Base-by-base conservation (phyloP, 1,140 invertebrate species). In the Aricia agestis region DNA sequence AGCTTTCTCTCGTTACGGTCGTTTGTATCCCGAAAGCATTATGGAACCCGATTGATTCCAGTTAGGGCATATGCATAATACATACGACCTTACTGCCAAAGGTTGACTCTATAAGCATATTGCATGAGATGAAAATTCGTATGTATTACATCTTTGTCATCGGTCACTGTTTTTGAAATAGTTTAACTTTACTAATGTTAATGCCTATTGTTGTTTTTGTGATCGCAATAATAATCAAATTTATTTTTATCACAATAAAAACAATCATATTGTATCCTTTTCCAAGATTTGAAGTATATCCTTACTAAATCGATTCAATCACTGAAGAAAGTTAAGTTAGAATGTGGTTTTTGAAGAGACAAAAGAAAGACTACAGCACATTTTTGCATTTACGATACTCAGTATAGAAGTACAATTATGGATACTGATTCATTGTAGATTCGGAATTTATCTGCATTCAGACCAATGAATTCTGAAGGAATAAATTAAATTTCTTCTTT, bases 1-100 rank as follows among this genome's bases (percentile, higher is more conserved):
- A 63, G 18, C 59, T 63, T 19, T 63, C 59, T 18, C 59, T 63
- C 59, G 59, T 63, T 63, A 63, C 59, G 59, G 18, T 11, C 18
- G 59, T 15, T 52, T 52, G 45, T 63, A 63, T 63, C 59, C 59
- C 19, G 19, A 18, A 63, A 19, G 59, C 59, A 63, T 63, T 63
- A 63, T 13, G 59, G 59, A 25, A 25, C 59, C 17, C 59, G 17
- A 63, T 63, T 63, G 59, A 63, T 63, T 63, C 58, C 59, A 19
- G 59, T 19, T 63, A 19, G 18, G 59, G 7, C 59, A 63, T 63
- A 63, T 63, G 59, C 59, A 63, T 63, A 63, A 63, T 63, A 63
- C 19, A 63, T 63, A 25, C 17, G 59, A 63, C 59, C 59, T 63
- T 19, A 19, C 19, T 6, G 59, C 18, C 59, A 19, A 25, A 63